Evolutionary conservation across 2,113 vertebrate species (phyloP).

Genomic region (Microtus ochrogaster): DNA sequence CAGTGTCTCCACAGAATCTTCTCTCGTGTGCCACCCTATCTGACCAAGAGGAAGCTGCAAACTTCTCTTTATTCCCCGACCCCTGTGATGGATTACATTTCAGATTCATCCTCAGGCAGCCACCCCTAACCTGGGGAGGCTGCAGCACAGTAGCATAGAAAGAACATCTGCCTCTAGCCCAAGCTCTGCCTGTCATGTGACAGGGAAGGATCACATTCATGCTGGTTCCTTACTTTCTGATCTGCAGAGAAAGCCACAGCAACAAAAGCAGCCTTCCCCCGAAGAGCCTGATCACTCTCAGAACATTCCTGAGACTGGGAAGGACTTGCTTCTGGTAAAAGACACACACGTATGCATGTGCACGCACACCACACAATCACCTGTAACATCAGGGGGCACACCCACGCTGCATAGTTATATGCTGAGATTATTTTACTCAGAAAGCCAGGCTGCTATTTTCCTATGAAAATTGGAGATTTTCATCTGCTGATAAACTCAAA

Average conservation of each 20-base stretch:
- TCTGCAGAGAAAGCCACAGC: neutral
- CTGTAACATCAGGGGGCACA: neutral
- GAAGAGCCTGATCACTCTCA: neutral
- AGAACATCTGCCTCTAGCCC: neutral
- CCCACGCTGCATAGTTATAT: neutral
- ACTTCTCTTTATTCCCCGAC: neutral
- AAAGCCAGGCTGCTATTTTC: neutral
- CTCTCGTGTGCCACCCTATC: neutral
- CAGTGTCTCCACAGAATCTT: neutral
- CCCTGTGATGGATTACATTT: neutral
- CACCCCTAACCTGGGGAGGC: neutral
- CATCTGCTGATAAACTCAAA: neutral
- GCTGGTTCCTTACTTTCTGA: neutral
- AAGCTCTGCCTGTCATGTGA: neutral
- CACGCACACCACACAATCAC: neutral
- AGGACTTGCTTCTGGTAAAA: neutral
- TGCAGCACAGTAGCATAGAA: neutral
- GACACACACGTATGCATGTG: neutral
- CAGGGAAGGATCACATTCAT: accelerated
- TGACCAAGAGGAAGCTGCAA: neutral
- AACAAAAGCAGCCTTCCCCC: neutral
- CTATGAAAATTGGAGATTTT: constrained; percentile 28
- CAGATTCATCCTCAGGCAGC: neutral
- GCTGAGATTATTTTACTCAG: neutral
- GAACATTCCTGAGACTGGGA: neutral